Conservation (phyloP, 2,888 invertebrate species). For the Andrena trimmerana region DNA sequence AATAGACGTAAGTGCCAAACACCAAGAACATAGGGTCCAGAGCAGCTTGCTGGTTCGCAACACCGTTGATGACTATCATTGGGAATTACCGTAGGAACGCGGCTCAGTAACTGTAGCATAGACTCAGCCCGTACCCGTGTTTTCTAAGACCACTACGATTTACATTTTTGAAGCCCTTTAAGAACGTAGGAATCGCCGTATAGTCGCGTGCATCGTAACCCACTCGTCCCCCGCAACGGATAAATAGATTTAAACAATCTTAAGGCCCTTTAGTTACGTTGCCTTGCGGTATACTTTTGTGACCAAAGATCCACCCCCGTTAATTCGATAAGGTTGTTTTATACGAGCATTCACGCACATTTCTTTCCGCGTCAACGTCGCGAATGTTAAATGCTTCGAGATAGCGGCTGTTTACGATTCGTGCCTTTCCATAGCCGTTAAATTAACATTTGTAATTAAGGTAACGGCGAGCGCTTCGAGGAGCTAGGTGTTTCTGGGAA, state of each 20-base stretch:
- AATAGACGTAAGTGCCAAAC: slow-evolving; percentile 68
- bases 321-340: slow-evolving; percentile 37
- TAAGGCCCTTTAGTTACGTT: slow-evolving; percentile 20
- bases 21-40: slow-evolving; percentile 66
- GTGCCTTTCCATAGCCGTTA: slow-evolving; percentile 60
- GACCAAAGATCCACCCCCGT: slow-evolving; percentile 49
- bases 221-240: slow-evolving; percentile 5
- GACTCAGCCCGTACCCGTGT: slow-evolving; percentile 18
- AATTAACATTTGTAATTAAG: slow-evolving; percentile 29
- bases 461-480: slow-evolving; percentile 21
- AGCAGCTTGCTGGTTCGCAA: slow-evolving; percentile 46
- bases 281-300: slow-evolving; percentile 19
- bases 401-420: slow-evolving; percentile 59
- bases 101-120: slow-evolving; percentile 17
- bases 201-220: background rate
- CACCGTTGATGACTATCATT: slow-evolving; percentile 48
- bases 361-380: slow-evolving; percentile 26
- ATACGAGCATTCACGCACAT: slow-evolving; percentile 31
- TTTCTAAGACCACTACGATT: slow-evolving; percentile 30
- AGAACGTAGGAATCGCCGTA: slow-evolving; percentile 21
- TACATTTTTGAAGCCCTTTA: slow-evolving; percentile 25
- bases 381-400: slow-evolving; percentile 28
- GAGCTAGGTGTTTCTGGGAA: background rate
- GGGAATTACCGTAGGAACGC: slow-evolving; percentile 24
- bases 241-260: slow-evolving; percentile 7